Evolutionary conservation across 2,797 vertebrate species (phyloP).

Genomic region (Coccyzus lansbergi): DNA sequence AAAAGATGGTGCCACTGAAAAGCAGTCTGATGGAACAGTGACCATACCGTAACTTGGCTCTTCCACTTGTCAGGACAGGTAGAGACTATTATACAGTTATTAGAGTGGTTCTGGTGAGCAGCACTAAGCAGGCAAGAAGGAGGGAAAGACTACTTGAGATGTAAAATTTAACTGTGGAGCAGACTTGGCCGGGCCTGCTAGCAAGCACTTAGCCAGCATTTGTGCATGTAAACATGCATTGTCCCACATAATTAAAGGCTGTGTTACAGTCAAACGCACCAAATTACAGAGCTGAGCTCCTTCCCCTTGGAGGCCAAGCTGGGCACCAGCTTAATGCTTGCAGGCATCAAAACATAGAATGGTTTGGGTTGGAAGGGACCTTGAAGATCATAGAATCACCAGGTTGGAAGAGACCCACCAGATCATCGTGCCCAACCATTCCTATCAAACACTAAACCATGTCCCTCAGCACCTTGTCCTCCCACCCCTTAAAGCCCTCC

Average conservation of each 20-base stretch:
- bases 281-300: background rate
- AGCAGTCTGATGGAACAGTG: accelerated
- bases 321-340: accelerated
- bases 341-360: too few species aligned
- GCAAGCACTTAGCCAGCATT: background rate
- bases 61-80: accelerated
- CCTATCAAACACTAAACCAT: too few species aligned
- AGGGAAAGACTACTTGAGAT: accelerated
- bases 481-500: too few species aligned
- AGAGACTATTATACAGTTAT: accelerated
- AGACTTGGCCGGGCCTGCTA: background rate
- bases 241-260: background rate
- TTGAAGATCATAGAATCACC: too few species aligned
- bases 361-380: too few species aligned
- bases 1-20: accelerated
- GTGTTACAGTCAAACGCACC: background rate
- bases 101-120: accelerated
- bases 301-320: background rate
- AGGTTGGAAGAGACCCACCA: too few species aligned
- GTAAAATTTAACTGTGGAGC: background rate
- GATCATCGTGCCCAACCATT: too few species aligned
- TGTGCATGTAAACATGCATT: accelerated
- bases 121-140: accelerated
- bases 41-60: accelerated
- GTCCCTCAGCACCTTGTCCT: too few species aligned